Evolutionary conservation across 2,113 vertebrate species (phyloP).

Genomic region (Gallinago paraguaiae): DNA sequence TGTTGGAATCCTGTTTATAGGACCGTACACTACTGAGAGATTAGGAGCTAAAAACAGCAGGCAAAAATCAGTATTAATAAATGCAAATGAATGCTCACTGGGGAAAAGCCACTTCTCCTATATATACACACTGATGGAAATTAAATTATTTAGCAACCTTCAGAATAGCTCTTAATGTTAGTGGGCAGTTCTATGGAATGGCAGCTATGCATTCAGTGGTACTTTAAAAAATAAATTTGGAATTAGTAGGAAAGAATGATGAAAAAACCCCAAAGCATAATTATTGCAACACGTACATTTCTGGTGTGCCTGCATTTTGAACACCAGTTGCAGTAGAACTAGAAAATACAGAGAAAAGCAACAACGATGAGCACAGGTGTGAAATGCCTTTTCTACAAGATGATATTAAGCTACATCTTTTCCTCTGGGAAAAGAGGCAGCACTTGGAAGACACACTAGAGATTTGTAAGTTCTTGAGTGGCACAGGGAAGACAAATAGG

Average conservation of each 20-base stretch:
- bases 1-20: background rate
- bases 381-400: background rate
- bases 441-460: background rate
- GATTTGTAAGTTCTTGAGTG: background rate
- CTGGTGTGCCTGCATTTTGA: background rate
- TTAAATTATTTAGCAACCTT: slow-evolving; percentile 49
- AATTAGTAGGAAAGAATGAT: background rate
- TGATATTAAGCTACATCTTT: background rate
- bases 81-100: slow-evolving; percentile 48
- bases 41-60: slow-evolving; percentile 37
- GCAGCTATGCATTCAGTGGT: background rate
- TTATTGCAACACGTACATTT: background rate
- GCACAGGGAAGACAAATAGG: background rate
- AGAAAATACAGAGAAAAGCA: background rate
- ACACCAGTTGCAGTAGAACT: background rate
- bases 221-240: background rate
- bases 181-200: background rate
- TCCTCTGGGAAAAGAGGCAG: background rate
- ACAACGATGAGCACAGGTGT: background rate
- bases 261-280: background rate
- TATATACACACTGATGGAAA: slow-evolving; percentile 17
- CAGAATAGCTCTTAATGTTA: background rate
- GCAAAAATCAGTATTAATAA: slow-evolving; percentile 46
- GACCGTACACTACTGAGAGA: background rate
- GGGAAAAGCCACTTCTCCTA: slow-evolving; percentile 14